A percentile compares a stretch with the other conserved stretches of the same genome.
Evolutionary conservation across 64 coral and sea anemone species (phyloP).

Genomic region (Orbicella faveolata): DNA sequence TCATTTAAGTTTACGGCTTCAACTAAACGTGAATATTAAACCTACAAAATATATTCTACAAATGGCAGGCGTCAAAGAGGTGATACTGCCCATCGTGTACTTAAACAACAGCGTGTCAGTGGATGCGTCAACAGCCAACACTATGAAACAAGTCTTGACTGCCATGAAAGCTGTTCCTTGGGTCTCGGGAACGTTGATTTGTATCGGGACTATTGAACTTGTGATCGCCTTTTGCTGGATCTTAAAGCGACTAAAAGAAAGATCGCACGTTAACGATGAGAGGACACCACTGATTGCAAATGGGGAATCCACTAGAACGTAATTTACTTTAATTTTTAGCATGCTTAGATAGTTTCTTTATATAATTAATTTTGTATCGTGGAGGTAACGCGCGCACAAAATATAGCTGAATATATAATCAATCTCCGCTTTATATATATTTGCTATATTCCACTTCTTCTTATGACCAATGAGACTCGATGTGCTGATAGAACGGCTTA

Average conservation of each 20-base stretch:
- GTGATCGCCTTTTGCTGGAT: neutral
- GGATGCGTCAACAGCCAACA: slow-evolving; percentile 32
- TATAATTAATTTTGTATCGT: too few relatives aligned
- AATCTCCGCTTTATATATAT: neutral
- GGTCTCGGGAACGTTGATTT: slow-evolving; percentile 14
- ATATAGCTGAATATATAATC: too few relatives aligned
- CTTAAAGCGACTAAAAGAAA: neutral
- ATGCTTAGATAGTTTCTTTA: neutral
- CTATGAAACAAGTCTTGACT: slow-evolving; percentile 15
- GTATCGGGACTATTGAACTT: slow-evolving; percentile 16
- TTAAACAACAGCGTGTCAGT: slow-evolving; percentile 58
- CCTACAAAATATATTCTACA: slow-evolving; percentile 31
- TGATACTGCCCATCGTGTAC: slow-evolving; percentile 68
- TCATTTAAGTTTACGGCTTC: slow-evolving; percentile 49
- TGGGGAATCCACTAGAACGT: neutral
- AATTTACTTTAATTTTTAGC: neutral
- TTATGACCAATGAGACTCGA: slow-evolving; percentile 58
- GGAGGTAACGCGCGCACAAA: too few relatives aligned
- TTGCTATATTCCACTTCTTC: neutral
- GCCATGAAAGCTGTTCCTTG: neutral
- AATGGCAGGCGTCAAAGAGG: slow-evolving; percentile 38
- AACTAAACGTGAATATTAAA: slow-evolving; percentile 67
- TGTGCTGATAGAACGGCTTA: too few relatives aligned
- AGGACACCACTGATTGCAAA: neutral
- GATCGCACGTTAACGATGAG: neutral